Evolutionary conservation across 2,113 vertebrate species (phyloP).

Genomic region (Dromiciops gliroides): DNA sequence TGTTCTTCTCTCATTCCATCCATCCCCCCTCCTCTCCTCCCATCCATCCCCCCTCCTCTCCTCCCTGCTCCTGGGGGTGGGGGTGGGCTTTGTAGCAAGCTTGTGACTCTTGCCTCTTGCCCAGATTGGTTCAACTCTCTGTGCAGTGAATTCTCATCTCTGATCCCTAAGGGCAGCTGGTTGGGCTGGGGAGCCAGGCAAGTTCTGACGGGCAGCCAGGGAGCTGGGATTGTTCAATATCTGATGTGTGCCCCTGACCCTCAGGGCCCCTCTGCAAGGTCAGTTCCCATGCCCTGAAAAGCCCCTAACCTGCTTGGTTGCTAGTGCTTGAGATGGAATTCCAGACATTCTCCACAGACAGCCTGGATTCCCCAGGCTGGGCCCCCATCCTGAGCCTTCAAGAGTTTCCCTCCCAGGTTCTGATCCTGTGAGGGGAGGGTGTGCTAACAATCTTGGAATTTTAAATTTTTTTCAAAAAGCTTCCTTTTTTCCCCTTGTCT

Average conservation of each 20-base stretch:
- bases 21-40: not conserved
- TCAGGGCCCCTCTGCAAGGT: not conserved
- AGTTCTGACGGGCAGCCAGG: not conserved
- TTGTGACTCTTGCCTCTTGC: not conserved
- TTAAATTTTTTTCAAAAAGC: not conserved
- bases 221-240: not conserved
- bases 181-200: not conserved
- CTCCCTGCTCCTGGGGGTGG: not conserved
- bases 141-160: not conserved
- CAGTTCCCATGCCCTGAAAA: not conserved
- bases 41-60: not conserved
- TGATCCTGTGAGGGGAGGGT: not conserved
- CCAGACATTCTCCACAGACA: not conserved
- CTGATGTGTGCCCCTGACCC: not conserved
- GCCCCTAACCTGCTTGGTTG: not conserved
- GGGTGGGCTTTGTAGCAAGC: accelerated
- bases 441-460: not conserved
- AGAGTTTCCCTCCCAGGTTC: not conserved
- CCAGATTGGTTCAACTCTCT: not conserved
- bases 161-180: not conserved
- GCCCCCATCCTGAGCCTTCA: not conserved
- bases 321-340: not conserved
- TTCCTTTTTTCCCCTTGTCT: not conserved
- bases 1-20: not conserved
- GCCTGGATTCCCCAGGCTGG: not conserved